These are phyloP conservation scores for Zenarchopterus dispar DNA, from an alignment of 2,797 vertebrate genomes.

Conservation along the genomic window DNA sequence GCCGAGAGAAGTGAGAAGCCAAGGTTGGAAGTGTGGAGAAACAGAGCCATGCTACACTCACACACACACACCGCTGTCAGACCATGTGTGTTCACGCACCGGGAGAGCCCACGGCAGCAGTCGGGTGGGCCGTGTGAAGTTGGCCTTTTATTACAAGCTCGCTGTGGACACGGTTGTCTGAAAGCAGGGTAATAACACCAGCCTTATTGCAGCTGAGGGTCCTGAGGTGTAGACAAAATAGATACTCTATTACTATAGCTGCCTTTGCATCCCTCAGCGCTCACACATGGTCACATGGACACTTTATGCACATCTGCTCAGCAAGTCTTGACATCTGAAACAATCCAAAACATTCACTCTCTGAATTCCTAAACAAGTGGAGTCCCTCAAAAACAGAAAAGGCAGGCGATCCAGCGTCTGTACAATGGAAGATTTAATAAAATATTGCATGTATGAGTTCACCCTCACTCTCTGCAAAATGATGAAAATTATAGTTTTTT, in stretches of 20 bases:
- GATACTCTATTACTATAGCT: constrained; percentile 26
- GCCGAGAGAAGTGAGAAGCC: constrained; percentile 16
- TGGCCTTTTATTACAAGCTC: constrained; percentile 47
- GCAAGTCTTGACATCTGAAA: constrained; percentile 14
- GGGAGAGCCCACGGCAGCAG: constrained; percentile 33
- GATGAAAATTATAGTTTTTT: too few relatives aligned
- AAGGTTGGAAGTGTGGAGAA: constrained; percentile 22
- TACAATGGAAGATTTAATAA: too few relatives aligned
- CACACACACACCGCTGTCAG: too few relatives aligned
- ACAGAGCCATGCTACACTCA: constrained; percentile 19
- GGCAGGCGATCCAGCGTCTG: too few relatives aligned
- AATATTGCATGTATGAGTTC: too few relatives aligned
- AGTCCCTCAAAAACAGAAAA: too few relatives aligned
- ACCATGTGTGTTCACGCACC: constrained; percentile 59
- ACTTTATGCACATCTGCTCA: constrained; percentile 48
- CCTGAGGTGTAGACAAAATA: constrained; percentile 70
- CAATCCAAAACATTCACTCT: too few relatives aligned
- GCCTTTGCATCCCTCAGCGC: constrained; percentile 22
- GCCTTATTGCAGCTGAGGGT: constrained; percentile 50
- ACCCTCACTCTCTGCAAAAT: too few relatives aligned
- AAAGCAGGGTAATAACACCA: constrained; percentile 55
- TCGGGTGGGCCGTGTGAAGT: constrained; percentile 1
- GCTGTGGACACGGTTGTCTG: not conserved
- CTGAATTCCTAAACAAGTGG: too few relatives aligned
- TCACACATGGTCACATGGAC: constrained; percentile 29